Conservation (phyloP, 2,888 invertebrate genomes). For the Acleris laterana region DNA sequence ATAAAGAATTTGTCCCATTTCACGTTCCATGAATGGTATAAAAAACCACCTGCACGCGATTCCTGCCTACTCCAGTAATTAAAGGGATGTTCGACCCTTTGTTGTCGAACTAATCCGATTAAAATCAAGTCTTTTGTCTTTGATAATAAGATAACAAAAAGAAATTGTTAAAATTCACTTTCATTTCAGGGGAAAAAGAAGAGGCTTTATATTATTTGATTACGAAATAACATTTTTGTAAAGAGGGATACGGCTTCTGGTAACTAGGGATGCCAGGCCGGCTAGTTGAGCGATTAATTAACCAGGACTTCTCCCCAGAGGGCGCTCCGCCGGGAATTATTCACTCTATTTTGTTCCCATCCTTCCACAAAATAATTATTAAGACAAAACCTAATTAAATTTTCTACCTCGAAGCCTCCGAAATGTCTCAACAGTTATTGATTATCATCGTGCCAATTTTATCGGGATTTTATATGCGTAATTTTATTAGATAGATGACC, state of each 20-base stretch:
- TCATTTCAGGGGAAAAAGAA: neutral
- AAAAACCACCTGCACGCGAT: neutral
- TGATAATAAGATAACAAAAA: slow-evolving; percentile 18
- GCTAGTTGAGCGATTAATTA: slow-evolving; percentile 68
- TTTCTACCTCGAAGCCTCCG: slow-evolving; percentile 53
- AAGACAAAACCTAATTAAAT: slow-evolving; percentile 63
- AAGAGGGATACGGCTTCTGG: slow-evolving; percentile 38
- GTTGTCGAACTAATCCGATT: slow-evolving; percentile 26
- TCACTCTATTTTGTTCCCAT: slow-evolving; percentile 57
- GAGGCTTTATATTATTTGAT: slow-evolving; percentile 1
- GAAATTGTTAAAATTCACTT: neutral
- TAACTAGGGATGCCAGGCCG: slow-evolving; percentile 51
- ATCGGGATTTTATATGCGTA: neutral
- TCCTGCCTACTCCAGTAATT: slow-evolving; percentile 18
- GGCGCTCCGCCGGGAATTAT: slow-evolving; percentile 57
- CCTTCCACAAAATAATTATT: slow-evolving; percentile 65
- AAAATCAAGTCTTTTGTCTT: slow-evolving; percentile 10
- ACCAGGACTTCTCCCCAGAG: slow-evolving; percentile 60
- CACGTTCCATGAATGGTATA: slow-evolving; percentile 1
- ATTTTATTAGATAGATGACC: neutral
- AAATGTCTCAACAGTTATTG: neutral
- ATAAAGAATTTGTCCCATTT: slow-evolving; percentile 16
- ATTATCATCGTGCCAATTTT: neutral
- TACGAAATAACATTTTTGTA: slow-evolving; percentile 49
- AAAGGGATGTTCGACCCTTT: slow-evolving; percentile 17